Conservation (phyloP, 1,140 invertebrate genomes). For the Dermatophagoides farinae region DNA sequence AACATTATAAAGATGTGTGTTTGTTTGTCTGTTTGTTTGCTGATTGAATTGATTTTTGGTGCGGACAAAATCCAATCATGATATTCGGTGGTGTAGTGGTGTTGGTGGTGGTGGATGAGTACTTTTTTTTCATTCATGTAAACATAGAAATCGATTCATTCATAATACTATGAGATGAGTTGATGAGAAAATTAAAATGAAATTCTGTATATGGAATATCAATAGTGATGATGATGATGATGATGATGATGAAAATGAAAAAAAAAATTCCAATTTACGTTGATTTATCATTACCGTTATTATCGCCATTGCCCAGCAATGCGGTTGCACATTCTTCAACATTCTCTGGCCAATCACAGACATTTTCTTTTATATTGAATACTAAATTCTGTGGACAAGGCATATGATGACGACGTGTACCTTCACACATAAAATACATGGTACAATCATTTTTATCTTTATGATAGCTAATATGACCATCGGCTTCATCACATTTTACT, state of each 20-base stretch:
- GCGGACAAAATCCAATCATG: too few relatives aligned
- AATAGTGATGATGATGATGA: background rate
- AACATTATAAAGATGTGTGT: too few relatives aligned
- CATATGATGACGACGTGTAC: conserved; percentile 70
- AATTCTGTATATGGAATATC: background rate
- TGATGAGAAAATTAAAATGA: background rate
- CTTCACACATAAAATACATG: conserved; percentile 87
- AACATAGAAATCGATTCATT: too few relatives aligned
- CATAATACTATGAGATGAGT: background rate
- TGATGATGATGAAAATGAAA: background rate
- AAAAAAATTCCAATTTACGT: background rate
- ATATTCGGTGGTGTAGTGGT: too few relatives aligned
- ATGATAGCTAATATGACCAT: conserved; percentile 80
- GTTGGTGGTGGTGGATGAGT: too few relatives aligned
- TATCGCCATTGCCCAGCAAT: background rate
- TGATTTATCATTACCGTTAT: too few relatives aligned
- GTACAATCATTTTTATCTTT: conserved; percentile 72
- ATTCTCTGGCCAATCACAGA: conserved; percentile 89
- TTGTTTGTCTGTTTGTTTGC: too few relatives aligned
- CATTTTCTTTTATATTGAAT: conserved; percentile 76
- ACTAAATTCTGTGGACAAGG: conserved; percentile 83
- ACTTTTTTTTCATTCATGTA: too few relatives aligned
- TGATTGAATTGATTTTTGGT: too few relatives aligned
- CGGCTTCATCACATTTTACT: conserved; percentile 70
- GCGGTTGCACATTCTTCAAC: conserved; percentile 49